Conservation (phyloP, 2,113 vertebrate species). For the Sialia sialis region DNA sequence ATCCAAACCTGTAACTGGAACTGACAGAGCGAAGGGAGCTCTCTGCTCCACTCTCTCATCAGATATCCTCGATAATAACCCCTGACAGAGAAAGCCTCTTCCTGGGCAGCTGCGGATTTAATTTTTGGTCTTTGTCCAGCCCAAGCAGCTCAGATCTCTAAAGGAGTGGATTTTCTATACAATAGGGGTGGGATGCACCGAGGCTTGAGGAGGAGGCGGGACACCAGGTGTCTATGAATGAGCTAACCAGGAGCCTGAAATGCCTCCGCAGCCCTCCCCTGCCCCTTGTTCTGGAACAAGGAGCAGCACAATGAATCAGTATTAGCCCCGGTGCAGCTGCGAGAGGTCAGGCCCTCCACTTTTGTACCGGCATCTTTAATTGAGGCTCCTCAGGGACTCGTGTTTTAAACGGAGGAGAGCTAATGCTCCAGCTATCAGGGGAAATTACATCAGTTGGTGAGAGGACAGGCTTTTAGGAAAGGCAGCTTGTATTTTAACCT, state of each 20-base stretch:
- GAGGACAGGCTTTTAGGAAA: not conserved
- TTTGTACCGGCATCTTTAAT: not conserved
- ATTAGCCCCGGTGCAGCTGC: not conserved
- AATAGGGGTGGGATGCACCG: not conserved
- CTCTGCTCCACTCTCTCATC: not conserved
- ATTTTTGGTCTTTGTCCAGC: slow-evolving; percentile 19
- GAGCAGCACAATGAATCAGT: not conserved
- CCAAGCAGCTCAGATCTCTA: not conserved
- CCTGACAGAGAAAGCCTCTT: not conserved
- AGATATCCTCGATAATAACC: not conserved
- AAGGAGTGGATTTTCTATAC: not conserved
- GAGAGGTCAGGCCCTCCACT: not conserved
- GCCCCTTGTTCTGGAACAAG: not conserved
- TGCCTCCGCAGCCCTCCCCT: not conserved
- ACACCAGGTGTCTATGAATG: slow-evolving; percentile 48
- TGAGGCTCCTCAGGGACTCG: not conserved
- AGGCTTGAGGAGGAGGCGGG: slow-evolving; percentile 28
- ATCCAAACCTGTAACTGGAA: slow-evolving; percentile 14
- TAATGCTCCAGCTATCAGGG: not conserved
- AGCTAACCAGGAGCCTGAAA: not conserved
- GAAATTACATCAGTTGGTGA: not conserved
- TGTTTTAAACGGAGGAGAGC: not conserved
- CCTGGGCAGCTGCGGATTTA: slow-evolving; percentile 10
- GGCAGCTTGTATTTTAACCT: not conserved
- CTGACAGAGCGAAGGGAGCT: not conserved